These are phyloP conservation scores for Clostera curtula DNA, from an alignment of 2,888 invertebrate genomes.

Conservation along the genomic window DNA sequence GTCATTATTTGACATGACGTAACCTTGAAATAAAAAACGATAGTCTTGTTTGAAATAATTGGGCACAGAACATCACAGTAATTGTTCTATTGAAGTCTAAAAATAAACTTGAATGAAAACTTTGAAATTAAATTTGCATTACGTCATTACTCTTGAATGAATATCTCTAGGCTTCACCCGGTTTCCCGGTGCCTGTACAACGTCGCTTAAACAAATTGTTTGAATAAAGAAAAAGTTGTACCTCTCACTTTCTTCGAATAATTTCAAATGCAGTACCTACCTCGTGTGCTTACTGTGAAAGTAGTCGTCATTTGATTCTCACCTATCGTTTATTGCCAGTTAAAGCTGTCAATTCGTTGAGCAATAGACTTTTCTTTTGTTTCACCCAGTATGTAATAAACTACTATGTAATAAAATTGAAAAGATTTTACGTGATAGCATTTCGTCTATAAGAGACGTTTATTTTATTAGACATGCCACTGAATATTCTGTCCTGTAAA, in stretches of 20 bases:
- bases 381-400: conserved; percentile 46
- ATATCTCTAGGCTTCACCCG: conserved; percentile 9
- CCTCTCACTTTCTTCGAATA: conserved; percentile 65
- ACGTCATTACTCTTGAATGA: conserved; percentile 14
- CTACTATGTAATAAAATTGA: no score
- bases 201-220: conserved; percentile 39
- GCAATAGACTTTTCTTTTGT: conserved; percentile 34
- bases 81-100: no score
- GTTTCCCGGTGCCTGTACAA: conserved; percentile 13
- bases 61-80: no score
- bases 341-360: conserved; percentile 38
- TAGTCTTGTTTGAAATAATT: no score
- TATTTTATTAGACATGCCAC: no score
- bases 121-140: conserved; percentile 15
- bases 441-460: no score
- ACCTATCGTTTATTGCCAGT: conserved; percentile 34
- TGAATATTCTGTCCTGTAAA: no score
- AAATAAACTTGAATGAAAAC: no score
- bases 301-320: conserved; percentile 37
- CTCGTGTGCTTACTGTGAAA: conserved; percentile 53
- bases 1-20: no score
- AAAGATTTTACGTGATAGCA: no score
- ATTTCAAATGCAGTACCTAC: conserved; percentile 42
- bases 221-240: conserved; percentile 58
- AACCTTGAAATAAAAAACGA: no score